Evolutionary conservation across 2,113 vertebrate genomes (phyloP).

Genomic region (Recurvirostra avosetta): DNA sequence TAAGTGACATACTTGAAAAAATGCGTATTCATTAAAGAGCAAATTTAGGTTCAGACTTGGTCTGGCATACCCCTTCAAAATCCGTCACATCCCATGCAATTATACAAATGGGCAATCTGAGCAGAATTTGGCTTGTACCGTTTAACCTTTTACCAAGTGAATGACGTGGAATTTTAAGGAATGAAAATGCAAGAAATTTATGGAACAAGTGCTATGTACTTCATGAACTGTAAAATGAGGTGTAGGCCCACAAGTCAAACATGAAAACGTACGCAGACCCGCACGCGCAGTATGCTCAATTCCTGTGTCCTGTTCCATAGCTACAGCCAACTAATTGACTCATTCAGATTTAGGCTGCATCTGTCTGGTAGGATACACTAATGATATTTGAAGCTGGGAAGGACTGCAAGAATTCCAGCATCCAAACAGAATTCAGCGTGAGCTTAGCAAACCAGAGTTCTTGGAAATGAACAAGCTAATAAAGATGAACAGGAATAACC

Average conservation of each 20-base stretch:
- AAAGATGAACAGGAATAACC: neutral
- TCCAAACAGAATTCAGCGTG: neutral
- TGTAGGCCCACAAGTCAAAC: neutral
- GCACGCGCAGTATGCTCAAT: neutral
- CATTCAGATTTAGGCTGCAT: neutral
- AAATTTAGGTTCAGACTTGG: neutral
- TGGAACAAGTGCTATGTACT: neutral
- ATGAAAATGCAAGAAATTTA: neutral
- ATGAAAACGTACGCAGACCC: neutral
- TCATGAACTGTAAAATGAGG: neutral
- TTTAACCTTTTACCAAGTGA: neutral
- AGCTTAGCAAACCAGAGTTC: neutral
- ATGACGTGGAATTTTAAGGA: neutral
- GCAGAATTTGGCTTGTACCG: neutral
- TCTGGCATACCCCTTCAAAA: neutral
- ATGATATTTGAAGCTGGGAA: neutral
- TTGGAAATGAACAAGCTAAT: neutral
- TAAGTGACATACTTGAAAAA: neutral
- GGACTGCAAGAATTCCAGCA: neutral
- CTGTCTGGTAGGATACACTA: neutral
- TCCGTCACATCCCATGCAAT: neutral
- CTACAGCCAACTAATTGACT: neutral
- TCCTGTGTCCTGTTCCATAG: neutral
- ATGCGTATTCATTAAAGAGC: neutral
- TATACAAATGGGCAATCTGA: neutral